Percentiles rank a stretch among this genome's conserved stretches.
Evolutionary conservation across 2,888 invertebrate species (phyloP).

Genomic region (Sturmia bella): DNA sequence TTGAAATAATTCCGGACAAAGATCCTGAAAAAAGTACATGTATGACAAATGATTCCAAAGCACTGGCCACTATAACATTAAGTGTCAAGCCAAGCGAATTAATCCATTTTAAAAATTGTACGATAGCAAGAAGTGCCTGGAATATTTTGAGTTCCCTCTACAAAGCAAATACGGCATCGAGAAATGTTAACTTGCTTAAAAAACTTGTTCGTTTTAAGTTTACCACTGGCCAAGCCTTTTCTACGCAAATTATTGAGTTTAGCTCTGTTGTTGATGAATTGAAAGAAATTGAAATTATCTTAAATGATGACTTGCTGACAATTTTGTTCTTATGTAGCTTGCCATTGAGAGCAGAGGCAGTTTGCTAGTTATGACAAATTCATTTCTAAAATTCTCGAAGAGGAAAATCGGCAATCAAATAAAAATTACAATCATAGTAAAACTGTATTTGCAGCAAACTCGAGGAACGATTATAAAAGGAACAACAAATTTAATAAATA

Average conservation of each 20-base stretch:
- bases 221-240: conserved; percentile 22
- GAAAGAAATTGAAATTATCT: neutral
- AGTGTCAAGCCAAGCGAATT: conserved; percentile 41
- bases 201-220: conserved; percentile 43
- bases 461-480: too few relatives aligned
- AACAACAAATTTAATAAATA: too few relatives aligned
- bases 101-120: conserved; percentile 54
- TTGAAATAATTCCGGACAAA: too few relatives aligned
- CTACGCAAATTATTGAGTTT: conserved; percentile 33
- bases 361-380: conserved; percentile 1
- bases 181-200: conserved; percentile 59
- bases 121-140: conserved; percentile 42
- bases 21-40: too few relatives aligned
- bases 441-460: too few relatives aligned
- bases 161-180: conserved; percentile 61
- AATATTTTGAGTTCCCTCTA: conserved; percentile 46
- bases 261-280: neutral
- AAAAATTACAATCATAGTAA: too few relatives aligned
- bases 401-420: neutral
- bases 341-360: conserved; percentile 43
- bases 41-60: too few relatives aligned
- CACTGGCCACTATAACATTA: conserved; percentile 47
- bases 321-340: neutral
- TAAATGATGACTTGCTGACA: neutral
- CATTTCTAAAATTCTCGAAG: conserved; percentile 5